Base-by-base conservation (phyloP, 1,140 invertebrate species). In the Zaprionus ghesquierei region DNA sequence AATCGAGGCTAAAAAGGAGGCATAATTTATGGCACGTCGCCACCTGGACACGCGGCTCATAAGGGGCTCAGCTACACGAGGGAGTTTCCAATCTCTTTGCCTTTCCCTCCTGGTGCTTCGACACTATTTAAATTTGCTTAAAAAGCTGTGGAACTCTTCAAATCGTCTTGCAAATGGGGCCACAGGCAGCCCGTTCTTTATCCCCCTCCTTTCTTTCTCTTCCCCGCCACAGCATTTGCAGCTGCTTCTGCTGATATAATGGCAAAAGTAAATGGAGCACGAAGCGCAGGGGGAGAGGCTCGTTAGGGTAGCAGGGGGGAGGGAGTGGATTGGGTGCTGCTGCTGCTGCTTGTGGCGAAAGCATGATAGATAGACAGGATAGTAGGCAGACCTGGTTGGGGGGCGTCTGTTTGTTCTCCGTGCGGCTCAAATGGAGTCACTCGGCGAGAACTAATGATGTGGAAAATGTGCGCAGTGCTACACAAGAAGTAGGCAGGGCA, bases 361-460 rank as follows among this genome's bases (percentile, higher is more conserved):
- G 61, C 29, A 38, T 63, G 62, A 44, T 65, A 65, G 62, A 60
- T 60, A 62, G 54, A 44, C n/a, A n/a, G n/a, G n/a, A n/a, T n/a
- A 18, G 35, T 12, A 15, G 18, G 23, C 20, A 23, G 31, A 69
- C 27, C 59, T 65, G 78, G 85, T 77, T 73, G 8, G 59, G 64
- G 55, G 81, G 53, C 63, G 68, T 68, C 56, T 73, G 63, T 73
- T 61, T 86, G 80, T 75, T 61, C 79, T 68, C 82, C 54, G 51
- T 69, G 65, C 51, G 60, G 25, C 84, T 81, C 68, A 76, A 86
- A 87, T 89, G 84, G 82, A 87, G 84, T 87, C 82, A 87, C 82
- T 89, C 70, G 70, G 75, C 81, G 76, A 22, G 63, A 87, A 90
- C 87, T 90, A 90, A 90, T 90, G 87, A 90, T 87, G 82, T 90